These are phyloP conservation scores for Acleris sparsana DNA, from an alignment of 2,888 invertebrate genomes.

Conservation along the genomic window DNA sequence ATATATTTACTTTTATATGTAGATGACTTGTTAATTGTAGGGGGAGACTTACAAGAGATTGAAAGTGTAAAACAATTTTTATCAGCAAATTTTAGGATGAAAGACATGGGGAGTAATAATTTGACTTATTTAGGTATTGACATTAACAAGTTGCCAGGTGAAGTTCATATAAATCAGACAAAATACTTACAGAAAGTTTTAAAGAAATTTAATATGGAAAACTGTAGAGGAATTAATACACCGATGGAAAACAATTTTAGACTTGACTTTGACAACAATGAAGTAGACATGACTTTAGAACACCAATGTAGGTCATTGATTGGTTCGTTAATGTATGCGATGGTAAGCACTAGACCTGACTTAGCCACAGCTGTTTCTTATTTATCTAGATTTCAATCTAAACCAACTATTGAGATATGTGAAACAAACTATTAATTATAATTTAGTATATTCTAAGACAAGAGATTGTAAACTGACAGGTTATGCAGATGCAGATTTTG, in stretches of 20 bases:
- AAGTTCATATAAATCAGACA: not conserved
- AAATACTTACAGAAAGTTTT: not conserved
- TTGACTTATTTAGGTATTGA: no score
- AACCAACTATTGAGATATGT: constrained; percentile 30
- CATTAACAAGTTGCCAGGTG: no score
- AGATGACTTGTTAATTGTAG: not conserved
- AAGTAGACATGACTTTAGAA: no score
- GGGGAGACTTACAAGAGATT: no score
- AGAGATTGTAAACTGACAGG: constrained; percentile 6
- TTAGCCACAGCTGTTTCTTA: not conserved
- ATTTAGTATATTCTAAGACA: constrained; percentile 16
- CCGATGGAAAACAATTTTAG: not conserved
- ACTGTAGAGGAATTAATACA: not conserved
- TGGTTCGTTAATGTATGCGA: no score
- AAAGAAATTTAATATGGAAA: not conserved
- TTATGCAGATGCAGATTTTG: constrained; percentile 37
- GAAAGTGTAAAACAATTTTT: no score
- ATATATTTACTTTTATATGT: constrained; percentile 1
- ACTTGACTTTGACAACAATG: no score
- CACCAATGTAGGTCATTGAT: no score
- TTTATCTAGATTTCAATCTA: constrained; percentile 1
- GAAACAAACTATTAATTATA: constrained; percentile 29
- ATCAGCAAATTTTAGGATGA: no score
- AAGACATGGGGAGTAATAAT: no score
- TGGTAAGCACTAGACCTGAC: no score